Conservation (phyloP, 2,113 vertebrate genomes). For the Emydocephalus ijimae region DNA sequence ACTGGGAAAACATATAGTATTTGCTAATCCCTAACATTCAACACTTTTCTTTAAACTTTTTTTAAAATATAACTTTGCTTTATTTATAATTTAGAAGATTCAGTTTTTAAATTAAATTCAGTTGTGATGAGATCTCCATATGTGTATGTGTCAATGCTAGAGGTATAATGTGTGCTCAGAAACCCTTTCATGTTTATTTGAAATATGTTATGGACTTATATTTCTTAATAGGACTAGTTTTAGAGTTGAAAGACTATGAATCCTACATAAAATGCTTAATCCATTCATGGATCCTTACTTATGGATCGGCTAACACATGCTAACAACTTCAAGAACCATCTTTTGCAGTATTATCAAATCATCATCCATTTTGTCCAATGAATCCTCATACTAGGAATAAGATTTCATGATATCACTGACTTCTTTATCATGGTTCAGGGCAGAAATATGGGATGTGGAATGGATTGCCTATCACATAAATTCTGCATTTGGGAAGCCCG, state of each 20-base stretch:
- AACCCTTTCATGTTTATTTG: neutral
- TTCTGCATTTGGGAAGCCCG: neutral
- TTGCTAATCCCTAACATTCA: conserved; percentile 7
- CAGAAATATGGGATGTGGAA: neutral
- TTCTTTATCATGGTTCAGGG: neutral
- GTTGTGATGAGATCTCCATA: neutral
- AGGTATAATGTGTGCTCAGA: neutral
- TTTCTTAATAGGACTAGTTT: neutral
- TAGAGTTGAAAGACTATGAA: neutral
- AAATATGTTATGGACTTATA: neutral
- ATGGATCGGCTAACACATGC: neutral
- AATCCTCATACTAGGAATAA: neutral
- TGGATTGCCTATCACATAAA: neutral
- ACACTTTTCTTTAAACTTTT: conserved; percentile 9
- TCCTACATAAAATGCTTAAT: neutral
- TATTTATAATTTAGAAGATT: conserved; percentile 9
- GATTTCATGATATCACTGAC: neutral
- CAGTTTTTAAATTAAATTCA: neutral
- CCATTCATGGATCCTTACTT: neutral
- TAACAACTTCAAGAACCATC: neutral
- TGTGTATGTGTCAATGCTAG: neutral
- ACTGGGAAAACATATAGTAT: conserved; percentile 23
- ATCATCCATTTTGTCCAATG: neutral
- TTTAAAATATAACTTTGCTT: conserved; percentile 9
- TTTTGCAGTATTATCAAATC: neutral